Evolutionary conservation across 1,140 invertebrate genomes (phyloP).

Genomic region (Physella acuta): DNA sequence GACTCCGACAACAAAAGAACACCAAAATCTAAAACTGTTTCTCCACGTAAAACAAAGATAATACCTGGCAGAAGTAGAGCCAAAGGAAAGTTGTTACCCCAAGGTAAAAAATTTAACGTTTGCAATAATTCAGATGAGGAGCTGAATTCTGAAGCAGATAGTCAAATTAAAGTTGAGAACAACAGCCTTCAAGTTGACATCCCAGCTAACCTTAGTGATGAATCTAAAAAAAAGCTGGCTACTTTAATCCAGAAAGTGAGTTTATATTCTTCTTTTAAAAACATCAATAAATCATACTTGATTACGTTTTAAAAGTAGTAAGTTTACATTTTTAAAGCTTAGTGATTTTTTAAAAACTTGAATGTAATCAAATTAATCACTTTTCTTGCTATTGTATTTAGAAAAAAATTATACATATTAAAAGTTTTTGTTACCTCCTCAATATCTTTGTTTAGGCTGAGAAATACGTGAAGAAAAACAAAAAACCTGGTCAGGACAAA

Average conservation of each 20-base stretch:
- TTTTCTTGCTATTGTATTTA: not conserved
- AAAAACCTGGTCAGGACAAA: not conserved
- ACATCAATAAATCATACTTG: too few species aligned
- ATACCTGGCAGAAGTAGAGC: not conserved
- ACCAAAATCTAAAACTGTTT: not conserved
- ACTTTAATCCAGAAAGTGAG: not conserved
- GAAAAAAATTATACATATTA: not conserved
- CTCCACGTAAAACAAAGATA: not conserved
- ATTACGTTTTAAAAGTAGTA: not conserved
- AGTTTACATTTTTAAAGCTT: not conserved
- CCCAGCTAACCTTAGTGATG: not conserved
- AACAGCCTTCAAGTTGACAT: not conserved
- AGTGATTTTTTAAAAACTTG: too few species aligned
- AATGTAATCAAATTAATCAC: not conserved
- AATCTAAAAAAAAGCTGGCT: not conserved
- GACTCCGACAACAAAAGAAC: not conserved
- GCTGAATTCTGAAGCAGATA: not conserved
- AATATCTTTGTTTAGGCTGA: not conserved
- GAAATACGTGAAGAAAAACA: not conserved
- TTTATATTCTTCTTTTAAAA: too few species aligned
- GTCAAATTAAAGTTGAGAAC: not conserved
- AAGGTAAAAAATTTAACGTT: not conserved
- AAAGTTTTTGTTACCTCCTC: not conserved
- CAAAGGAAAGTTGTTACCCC: not conserved
- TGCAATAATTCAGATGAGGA: too few species aligned